Percentiles rank a stretch among this genome's conserved stretches.
phyloP scores from a whole-genome alignment of 2,113 vertebrate genomes.

The Myocastor coypus region DNA sequence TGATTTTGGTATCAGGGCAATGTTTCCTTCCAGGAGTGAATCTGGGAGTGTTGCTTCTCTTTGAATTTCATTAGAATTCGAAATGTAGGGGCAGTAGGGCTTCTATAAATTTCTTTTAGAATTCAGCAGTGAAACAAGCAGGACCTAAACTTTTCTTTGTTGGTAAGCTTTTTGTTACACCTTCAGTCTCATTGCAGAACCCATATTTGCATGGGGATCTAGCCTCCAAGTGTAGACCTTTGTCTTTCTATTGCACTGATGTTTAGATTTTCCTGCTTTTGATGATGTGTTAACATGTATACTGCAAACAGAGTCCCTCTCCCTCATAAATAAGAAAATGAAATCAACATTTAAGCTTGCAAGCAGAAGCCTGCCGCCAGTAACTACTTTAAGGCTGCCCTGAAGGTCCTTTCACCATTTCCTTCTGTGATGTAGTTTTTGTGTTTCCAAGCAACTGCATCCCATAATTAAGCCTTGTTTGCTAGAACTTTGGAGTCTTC shows the following conservation, averaged over 20 bases:
- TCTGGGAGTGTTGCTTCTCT: background rate
- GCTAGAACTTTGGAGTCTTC: background rate
- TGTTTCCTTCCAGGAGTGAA: background rate
- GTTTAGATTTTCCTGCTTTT: background rate
- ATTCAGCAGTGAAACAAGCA: background rate
- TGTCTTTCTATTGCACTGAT: background rate
- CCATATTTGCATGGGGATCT: background rate
- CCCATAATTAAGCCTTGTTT: background rate
- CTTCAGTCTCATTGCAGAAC: background rate
- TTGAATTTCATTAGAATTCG: background rate
- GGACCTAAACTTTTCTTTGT: background rate
- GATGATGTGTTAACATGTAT: background rate
- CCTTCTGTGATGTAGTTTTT: background rate
- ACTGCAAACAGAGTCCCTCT: slow-evolving; percentile 31
- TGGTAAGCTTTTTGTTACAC: background rate
- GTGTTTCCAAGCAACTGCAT: background rate
- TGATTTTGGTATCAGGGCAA: background rate
- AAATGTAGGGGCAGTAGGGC: background rate
- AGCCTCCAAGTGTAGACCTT: background rate
- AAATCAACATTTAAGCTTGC: background rate
- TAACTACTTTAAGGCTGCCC: background rate
- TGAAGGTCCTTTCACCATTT: background rate
- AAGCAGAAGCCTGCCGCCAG: background rate
- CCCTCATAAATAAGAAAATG: slow-evolving; percentile 44
- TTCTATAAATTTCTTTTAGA: background rate